Base-by-base conservation (phyloP, 2,797 vertebrate genomes). In the Chelonia mydas region DNA sequence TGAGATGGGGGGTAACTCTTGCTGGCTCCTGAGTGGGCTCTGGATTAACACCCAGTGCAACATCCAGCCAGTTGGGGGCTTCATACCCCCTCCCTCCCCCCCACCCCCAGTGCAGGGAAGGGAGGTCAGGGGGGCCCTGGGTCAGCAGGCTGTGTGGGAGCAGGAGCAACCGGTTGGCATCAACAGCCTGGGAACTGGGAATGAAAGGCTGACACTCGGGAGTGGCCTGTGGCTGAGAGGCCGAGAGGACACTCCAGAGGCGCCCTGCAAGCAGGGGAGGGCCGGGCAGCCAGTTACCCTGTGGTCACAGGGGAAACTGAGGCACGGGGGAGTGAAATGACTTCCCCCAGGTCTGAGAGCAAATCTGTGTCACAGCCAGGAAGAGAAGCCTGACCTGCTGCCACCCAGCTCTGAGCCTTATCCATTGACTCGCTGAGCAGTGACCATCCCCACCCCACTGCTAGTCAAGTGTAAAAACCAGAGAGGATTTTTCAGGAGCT, bases 391-490 rank as follows among this genome's bases (percentile, higher is more conserved):
- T 5, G 19, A 11, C n/a, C 27, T 88, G 50, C 16, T 82, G n/a
- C 19, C 45, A 81, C 31, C 61, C 50, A 54, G 33, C 80, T 87
- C 45, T 33, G n/a, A 79, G 31, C 76, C 9, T 0, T 37, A 19
- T 21, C n/a, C n/a, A 37, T 37, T 68, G 65, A 21, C 33, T 68
- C 5, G 8, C 8, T 53, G 47, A 90, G 80, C n/a, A 59, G 13
- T 61, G 15, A 61, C 31, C 57, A 28, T 3, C 41, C 17, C 78
- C 0, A 0, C 33, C 2, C 28, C 1, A n/a, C n/a, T 27, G 51
- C 33, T 81, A 5, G 37, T 61, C 81, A 37, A 82, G 3, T n/a
- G 41, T 89, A 59, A 6, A 37, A 92, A 28, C 16, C 54, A 59
- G 50, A 45, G 31, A 19, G 2, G 12, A 79, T 83, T 74, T 65